Evolutionary conservation across 2,113 vertebrate genomes (phyloP).

Genomic region (Xyliphius kryptos): DNA sequence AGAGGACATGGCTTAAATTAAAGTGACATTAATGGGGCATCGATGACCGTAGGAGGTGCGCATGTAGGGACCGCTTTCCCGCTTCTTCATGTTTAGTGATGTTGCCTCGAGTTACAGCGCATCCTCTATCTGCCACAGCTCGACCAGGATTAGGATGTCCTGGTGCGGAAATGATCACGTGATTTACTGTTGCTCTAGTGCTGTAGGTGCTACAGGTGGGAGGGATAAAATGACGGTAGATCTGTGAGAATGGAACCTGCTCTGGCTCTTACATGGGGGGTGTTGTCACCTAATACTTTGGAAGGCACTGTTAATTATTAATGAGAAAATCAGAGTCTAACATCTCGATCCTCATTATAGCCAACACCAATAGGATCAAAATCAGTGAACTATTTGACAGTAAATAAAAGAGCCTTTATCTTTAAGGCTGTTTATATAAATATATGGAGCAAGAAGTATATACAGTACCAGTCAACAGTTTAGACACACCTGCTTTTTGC

Average conservation of each 20-base stretch:
- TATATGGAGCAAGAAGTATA: no score
- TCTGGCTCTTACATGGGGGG: conserved; percentile 54
- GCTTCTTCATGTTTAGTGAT: conserved; percentile 70
- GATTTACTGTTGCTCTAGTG: conserved; percentile 62
- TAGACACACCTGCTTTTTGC: no score
- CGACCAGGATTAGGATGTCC: conserved; percentile 62
- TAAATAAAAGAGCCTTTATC: no score
- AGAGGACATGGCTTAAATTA: no score
- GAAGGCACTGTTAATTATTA: conserved; percentile 64
- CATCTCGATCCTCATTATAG: conserved; percentile 61
- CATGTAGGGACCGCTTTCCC: conserved; percentile 64
- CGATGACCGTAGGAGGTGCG: conserved; percentile 71
- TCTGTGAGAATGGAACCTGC: conserved; percentile 49
- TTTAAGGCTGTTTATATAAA: no score
- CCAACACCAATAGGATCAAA: conserved; percentile 60
- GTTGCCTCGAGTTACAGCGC: conserved; percentile 65
- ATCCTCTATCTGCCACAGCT: conserved; percentile 52
- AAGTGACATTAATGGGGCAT: conserved; percentile 76
- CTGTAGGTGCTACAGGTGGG: conserved; percentile 62
- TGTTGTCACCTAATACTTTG: conserved; percentile 62
- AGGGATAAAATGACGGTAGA: conserved; percentile 60
- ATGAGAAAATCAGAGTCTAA: conserved; percentile 61
- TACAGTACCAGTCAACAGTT: no score
- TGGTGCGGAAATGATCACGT: conserved; percentile 68
- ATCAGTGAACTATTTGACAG: no score